Conservation (phyloP, 2,113 vertebrate genomes). For the Xerus inauris region DNA sequence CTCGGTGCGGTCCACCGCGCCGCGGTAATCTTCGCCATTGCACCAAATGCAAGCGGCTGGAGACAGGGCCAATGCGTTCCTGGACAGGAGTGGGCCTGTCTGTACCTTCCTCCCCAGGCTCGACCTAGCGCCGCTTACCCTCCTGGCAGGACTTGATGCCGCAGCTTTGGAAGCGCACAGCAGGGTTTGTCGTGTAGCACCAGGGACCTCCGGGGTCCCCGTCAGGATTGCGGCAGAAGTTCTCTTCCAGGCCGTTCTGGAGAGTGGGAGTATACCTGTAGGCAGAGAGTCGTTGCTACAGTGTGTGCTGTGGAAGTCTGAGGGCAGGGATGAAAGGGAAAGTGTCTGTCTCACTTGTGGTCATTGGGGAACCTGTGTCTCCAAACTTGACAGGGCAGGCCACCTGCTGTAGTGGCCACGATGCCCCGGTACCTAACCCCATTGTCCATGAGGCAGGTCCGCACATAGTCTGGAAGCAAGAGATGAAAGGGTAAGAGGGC, state of each 20-base stretch:
- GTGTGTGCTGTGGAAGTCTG: background rate
- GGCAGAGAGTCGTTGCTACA: background rate
- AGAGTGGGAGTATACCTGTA: conserved; percentile 91
- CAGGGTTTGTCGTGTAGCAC: conserved; percentile 94
- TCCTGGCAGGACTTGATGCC: conserved; percentile 89
- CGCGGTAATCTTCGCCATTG: conserved; percentile 96
- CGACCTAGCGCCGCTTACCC: background rate
- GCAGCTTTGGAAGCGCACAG: conserved; percentile 92
- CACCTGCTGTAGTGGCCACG: conserved; percentile 86
- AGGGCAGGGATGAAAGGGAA: too few relatives aligned
- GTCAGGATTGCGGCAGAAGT: conserved; percentile 97
- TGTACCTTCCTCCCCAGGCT: background rate
- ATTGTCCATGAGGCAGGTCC: conserved; percentile 91
- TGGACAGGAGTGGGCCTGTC: background rate
- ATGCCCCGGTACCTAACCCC: conserved; percentile 93
- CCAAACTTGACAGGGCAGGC: conserved; percentile 94
- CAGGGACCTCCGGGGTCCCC: conserved; percentile 93
- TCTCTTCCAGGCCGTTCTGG: conserved; percentile 93
- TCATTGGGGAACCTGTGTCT: conserved; percentile 94
- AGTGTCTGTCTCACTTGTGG: conserved; percentile 86
- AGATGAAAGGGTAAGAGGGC: background rate
- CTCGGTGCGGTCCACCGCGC: conserved; percentile 92
- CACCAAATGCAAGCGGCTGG: conserved; percentile 94
- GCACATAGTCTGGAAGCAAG: conserved; percentile 90
- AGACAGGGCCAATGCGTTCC: background rate